Base-by-base conservation (phyloP, 2,888 invertebrate species). In the Erebia epiphron region DNA sequence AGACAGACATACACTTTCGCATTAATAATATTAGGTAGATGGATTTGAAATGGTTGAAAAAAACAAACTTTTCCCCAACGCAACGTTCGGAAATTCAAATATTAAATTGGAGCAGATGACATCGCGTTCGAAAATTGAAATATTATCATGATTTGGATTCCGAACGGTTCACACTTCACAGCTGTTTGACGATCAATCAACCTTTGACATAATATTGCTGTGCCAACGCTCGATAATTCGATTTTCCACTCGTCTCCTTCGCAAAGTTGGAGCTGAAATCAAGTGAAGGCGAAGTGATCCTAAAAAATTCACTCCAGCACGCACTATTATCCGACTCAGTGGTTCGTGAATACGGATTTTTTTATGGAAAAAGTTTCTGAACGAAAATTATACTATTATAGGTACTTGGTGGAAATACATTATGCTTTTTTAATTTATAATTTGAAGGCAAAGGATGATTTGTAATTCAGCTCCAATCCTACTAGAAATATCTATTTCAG, bases 301-400 rank as follows among this genome's bases (percentile, higher is more conserved):
- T 82, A 76, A 76, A 76, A 80, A 82, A 86, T 87, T 85, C 83
- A 85, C 81, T 85, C 79, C 21, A 64, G 66, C 69, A 73, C 69
- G 71, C 80, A 88, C 90, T 91, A 92, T 92, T 90, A 91, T 87
- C 81, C 91, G 85, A 86, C 75, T 80, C 92, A 90, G 76, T 91
- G 92, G 82, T 72, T 86, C 86, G 89, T 76, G 83, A 89, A 86
- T 85, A 86, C 82, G 82, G 83, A 87, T 91, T 89, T 88, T 88
- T 54, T 54, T 89, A 90, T 88, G 89, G 88, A 89, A 90, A 91
- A 85, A 81, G 85, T 75, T 84, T 85, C 85, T 71, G 70, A 82
- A 77, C 58, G 66, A 35, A 52, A 43, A 65, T 65, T 41, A 46
- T 46, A 46, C 61, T 21, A 61, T 78, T 77, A 79, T 72, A n/a